These are phyloP conservation scores for Fulmarus glacialis DNA, from an alignment of 2,113 vertebrate species.

Conservation along the genomic window DNA sequence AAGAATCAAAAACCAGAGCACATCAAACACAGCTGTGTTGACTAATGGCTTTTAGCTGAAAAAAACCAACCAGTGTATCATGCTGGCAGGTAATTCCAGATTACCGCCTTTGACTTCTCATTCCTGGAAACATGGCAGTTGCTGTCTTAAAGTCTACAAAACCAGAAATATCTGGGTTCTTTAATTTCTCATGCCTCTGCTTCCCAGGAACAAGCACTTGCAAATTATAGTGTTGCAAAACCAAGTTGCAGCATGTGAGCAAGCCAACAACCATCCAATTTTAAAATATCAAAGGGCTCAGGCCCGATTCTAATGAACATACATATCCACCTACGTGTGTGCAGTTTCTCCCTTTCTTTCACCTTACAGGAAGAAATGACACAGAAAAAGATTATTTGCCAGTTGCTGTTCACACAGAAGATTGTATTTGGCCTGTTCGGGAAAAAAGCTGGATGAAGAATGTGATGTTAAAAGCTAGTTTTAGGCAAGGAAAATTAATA, in stretches of 20 bases:
- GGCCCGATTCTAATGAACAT: neutral
- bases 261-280: neutral
- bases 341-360: neutral
- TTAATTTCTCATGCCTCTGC: neutral
- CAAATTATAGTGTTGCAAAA: neutral
- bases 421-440: neutral
- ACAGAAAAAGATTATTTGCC: neutral
- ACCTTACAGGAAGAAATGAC: neutral
- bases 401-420: neutral
- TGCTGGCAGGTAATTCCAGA: constrained; percentile 1
- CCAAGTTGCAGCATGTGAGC: neutral
- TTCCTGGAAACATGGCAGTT: neutral
- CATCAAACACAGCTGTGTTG: neutral
- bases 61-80: neutral
- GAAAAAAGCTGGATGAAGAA: neutral
- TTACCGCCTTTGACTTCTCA: constrained; percentile 5
- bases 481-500: neutral
- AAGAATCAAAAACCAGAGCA: neutral
- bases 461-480: neutral
- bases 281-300: neutral
- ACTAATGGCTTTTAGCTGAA: neutral
- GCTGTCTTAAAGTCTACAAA: neutral
- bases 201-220: neutral
- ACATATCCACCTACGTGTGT: neutral
- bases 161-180: neutral